These are phyloP conservation scores for Cotesia congregata DNA, from an alignment of 2,888 invertebrate genomes.

Conservation along the genomic window DNA sequence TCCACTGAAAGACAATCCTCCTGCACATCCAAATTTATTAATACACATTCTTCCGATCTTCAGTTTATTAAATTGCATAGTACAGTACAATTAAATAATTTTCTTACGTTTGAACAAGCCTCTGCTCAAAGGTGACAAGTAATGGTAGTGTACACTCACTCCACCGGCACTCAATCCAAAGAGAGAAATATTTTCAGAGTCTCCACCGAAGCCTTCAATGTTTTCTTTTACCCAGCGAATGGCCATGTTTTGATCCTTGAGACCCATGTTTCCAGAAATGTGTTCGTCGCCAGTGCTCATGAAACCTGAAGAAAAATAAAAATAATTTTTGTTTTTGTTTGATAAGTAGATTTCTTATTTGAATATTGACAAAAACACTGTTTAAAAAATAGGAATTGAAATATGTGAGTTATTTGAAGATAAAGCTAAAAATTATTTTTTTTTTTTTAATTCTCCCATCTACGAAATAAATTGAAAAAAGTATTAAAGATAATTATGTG, in stretches of 20 bases:
- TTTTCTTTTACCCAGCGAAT: constrained; percentile 80
- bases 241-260: constrained; percentile 82
- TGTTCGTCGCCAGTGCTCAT: constrained; percentile 80
- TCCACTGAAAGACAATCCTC: constrained; percentile 81
- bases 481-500: too few species aligned
- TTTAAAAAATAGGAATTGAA: too few species aligned
- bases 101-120: constrained; percentile 70
- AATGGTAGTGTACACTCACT: constrained; percentile 82
- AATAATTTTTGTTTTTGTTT: background rate
- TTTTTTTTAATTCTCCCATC: too few species aligned
- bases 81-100: background rate
- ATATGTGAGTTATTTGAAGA: too few species aligned
- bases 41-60: background rate
- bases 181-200: constrained; percentile 79
- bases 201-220: constrained; percentile 80
- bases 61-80: too few species aligned
- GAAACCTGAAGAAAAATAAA: constrained; percentile 75
- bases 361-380: too few species aligned
- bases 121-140: constrained; percentile 75
- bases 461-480: too few species aligned
- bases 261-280: constrained; percentile 80
- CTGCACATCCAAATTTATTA: constrained; percentile 45
- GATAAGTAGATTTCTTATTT: too few species aligned
- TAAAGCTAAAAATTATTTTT: too few species aligned
- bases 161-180: constrained; percentile 82